Conservation (phyloP, 2,797 vertebrate species). For the Alfaro cultratus region DNA sequence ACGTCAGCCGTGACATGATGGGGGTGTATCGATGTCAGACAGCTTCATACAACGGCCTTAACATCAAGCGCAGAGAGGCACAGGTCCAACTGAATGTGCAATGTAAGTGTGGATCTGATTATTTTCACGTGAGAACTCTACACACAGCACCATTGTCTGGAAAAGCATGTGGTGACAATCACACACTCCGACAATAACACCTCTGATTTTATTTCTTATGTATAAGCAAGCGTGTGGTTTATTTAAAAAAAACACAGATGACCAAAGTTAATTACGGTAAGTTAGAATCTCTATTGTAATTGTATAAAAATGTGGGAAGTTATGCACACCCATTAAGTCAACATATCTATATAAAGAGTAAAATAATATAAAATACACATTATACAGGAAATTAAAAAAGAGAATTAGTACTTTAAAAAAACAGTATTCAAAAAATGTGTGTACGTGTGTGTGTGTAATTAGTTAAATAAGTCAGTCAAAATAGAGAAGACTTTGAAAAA, state of each 20-base stretch:
- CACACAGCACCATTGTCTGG: neutral
- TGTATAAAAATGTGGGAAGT: neutral
- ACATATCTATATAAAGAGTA: too few species aligned
- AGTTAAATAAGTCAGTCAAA: too few species aligned
- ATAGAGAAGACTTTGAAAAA: too few species aligned
- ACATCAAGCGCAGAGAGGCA: conserved; percentile 91
- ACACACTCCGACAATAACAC: neutral
- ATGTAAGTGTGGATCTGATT: conserved; percentile 85
- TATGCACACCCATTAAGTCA: too few species aligned
- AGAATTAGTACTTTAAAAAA: too few species aligned
- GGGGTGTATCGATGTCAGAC: conserved; percentile 95
- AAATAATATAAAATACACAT: too few species aligned
- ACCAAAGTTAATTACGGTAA: neutral
- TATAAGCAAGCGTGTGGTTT: neutral
- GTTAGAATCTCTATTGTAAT: neutral
- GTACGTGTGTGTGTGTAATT: too few species aligned
- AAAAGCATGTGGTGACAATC: neutral
- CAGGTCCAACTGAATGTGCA: conserved; percentile 93
- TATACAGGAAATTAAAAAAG: too few species aligned
- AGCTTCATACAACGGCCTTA: conserved; percentile 95
- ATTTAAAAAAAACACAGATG: neutral
- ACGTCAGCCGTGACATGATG: conserved; percentile 90
- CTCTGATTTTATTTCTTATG: neutral
- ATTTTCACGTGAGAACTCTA: neutral
- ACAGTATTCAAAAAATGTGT: too few species aligned